Conservation (phyloP, 2,113 vertebrate species). For the Empidonax alnorum region DNA sequence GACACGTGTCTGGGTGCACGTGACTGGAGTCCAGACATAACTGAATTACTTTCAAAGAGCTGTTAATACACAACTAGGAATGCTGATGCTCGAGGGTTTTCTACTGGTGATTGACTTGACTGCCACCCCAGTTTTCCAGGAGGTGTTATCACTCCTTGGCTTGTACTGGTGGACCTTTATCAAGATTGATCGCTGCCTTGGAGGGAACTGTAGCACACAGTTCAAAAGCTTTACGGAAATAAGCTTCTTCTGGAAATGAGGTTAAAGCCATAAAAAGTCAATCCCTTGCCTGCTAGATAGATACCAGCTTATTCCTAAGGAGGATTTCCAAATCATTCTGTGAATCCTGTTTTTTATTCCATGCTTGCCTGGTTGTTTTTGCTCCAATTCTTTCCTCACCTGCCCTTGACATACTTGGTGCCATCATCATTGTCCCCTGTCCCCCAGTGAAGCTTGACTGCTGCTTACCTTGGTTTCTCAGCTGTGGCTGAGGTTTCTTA, state of each 20-base stretch:
- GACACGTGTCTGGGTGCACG: background rate
- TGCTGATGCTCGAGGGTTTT: background rate
- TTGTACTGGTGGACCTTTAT: background rate
- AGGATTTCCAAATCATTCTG: background rate
- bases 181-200: background rate
- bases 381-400: background rate
- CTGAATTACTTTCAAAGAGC: background rate
- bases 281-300: background rate
- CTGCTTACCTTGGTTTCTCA: background rate
- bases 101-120: background rate
- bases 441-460: background rate
- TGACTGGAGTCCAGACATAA: background rate
- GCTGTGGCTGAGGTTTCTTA: background rate
- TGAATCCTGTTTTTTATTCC: background rate
- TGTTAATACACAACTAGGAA: background rate
- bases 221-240: background rate
- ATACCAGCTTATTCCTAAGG: background rate
- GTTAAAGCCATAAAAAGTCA: background rate
- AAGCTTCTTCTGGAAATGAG: background rate
- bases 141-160: background rate
- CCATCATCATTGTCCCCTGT: rapidly evolving
- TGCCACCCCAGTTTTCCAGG: background rate
- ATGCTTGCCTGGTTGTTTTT: background rate
- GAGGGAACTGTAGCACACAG: background rate
- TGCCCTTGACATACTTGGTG: background rate